A percentile compares a stretch with the other conserved stretches of the same genome.
phyloP scores from a whole-genome alignment of 2,888 invertebrate genomes.

The Plebejus argus region DNA sequence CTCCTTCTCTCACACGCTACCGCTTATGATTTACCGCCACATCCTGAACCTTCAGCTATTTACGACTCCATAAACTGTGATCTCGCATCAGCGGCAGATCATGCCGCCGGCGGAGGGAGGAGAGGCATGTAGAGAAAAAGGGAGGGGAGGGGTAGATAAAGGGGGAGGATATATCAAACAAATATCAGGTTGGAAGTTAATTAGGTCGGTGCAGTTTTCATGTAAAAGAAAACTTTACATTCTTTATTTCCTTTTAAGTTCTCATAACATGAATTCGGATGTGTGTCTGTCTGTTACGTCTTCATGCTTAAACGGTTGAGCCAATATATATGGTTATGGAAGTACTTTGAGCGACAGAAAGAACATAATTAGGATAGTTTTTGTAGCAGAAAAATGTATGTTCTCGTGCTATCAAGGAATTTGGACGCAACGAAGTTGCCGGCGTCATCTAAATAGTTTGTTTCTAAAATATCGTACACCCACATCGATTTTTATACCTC shows the following conservation, averaged over 20 bases:
- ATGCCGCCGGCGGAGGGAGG: background rate
- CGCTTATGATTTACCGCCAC: background rate
- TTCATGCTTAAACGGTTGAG: too few species aligned
- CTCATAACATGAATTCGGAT: too few species aligned
- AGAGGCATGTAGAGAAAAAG: background rate
- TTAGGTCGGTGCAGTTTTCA: background rate
- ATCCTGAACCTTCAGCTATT: conserved; percentile 54
- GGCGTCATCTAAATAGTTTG: too few species aligned
- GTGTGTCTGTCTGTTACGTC: too few species aligned
- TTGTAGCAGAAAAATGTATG: too few species aligned
- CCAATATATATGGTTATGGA: too few species aligned
- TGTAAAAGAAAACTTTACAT: background rate
- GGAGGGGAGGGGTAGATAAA: background rate
- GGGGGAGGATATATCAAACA: background rate
- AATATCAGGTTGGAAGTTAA: background rate
- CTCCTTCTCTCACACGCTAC: background rate
- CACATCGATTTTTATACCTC: too few species aligned
- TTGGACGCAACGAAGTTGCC: too few species aligned
- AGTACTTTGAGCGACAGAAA: too few species aligned
- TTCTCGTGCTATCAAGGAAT: too few species aligned
- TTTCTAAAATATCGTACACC: too few species aligned
- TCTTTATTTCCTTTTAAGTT: background rate
- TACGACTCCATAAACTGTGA: conserved; percentile 51
- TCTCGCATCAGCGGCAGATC: conserved; percentile 47
- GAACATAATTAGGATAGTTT: too few species aligned